Conservation (phyloP, 2,797 vertebrate genomes). For the Moxostoma hubbsi region DNA sequence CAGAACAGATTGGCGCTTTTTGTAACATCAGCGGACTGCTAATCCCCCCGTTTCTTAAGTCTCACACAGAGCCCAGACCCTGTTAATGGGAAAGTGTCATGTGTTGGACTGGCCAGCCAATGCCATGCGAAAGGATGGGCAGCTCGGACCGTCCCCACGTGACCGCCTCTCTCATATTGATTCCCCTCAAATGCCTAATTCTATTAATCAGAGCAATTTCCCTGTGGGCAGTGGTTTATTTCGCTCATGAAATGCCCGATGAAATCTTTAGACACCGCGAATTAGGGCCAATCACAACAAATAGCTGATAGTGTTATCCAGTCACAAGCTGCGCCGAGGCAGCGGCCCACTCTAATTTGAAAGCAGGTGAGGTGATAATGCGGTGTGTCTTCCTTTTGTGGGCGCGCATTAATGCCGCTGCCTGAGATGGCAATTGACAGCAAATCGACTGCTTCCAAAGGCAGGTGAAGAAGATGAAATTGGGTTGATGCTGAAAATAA, state of each 20-base stretch:
- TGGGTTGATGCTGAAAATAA: conserved; percentile 81
- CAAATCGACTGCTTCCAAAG: conserved; percentile 88
- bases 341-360: conserved; percentile 89
- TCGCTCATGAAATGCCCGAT: conserved; percentile 87
- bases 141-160: conserved; percentile 67
- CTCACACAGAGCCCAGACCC: conserved; percentile 59
- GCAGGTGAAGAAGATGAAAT: conserved; percentile 73
- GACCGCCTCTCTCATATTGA: conserved; percentile 70
- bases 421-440: conserved; percentile 85
- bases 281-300: conserved; percentile 85
- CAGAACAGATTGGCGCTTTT: conserved; percentile 56
- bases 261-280: conserved; percentile 88
- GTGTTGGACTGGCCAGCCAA: conserved; percentile 46
- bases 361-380: conserved; percentile 91
- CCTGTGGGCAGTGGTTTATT: conserved; percentile 88
- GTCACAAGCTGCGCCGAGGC: conserved; percentile 86
- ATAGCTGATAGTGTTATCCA: conserved; percentile 86
- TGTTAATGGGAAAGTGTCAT: conserved; percentile 57
- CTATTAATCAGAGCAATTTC: conserved; percentile 88
- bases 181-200: conserved; percentile 82
- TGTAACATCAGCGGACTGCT: conserved; percentile 54
- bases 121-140: conserved; percentile 55
- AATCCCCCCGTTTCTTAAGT: conserved; percentile 61
- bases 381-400: conserved; percentile 87
- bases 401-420: conserved; percentile 91